Percentiles rank a stretch among this genome's conserved stretches.
phyloP scores from a whole-genome alignment of 2,113 vertebrate species.

The Serilophus lunatus region DNA sequence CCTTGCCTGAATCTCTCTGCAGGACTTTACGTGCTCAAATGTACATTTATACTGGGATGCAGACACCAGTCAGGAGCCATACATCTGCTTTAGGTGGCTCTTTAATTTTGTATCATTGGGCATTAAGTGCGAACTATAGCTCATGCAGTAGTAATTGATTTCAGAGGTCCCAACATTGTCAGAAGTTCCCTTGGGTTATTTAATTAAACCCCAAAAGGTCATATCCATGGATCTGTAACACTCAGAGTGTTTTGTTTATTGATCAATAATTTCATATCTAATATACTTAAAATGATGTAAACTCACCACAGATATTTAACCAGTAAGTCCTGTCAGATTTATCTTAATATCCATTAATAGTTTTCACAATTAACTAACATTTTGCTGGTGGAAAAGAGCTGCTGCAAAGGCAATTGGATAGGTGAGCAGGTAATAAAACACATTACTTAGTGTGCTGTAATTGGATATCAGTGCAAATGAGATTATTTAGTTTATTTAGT shows the following conservation, averaged over 20 bases:
- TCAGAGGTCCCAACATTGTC: not conserved
- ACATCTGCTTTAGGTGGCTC: not conserved
- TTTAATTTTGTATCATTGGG: not conserved
- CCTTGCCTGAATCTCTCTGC: not conserved
- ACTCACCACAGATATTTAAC: not conserved
- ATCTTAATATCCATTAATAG: not conserved
- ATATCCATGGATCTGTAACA: not conserved
- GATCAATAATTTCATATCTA: not conserved
- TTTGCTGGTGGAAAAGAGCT: not conserved
- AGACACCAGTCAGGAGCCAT: not conserved
- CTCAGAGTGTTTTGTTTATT: constrained; percentile 2
- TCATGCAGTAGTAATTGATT: not conserved
- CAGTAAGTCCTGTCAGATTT: not conserved
- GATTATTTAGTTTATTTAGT: constrained; percentile 72
- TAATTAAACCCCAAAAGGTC: constrained; percentile 26
- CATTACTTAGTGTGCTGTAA: constrained; percentile 60
- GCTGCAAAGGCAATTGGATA: constrained; percentile 39
- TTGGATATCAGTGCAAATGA: constrained; percentile 64
- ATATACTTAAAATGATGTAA: not conserved
- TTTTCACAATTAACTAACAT: not conserved
- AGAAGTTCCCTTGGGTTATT: not conserved
- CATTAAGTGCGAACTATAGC: not conserved
- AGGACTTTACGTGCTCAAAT: not conserved
- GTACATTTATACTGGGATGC: not conserved
- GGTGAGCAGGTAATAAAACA: constrained; percentile 58